Conservation (phyloP, 2,797 vertebrate genomes). For the Melanogrammus aeglefinus region DNA sequence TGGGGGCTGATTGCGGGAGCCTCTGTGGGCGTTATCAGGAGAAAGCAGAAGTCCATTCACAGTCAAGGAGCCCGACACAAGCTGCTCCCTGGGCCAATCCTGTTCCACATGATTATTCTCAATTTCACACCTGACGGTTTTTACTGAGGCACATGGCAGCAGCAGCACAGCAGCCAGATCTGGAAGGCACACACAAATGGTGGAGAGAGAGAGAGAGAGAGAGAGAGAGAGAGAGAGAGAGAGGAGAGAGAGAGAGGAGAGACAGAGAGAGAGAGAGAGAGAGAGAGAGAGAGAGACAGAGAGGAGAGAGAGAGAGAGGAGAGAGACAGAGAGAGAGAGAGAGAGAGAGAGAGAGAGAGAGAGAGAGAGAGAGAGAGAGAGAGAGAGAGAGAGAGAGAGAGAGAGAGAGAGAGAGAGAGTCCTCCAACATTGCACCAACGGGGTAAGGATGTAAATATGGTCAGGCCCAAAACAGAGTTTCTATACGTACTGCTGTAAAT, state of each 20-base stretch:
- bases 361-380: neutral
- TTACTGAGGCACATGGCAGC: slow-evolving; percentile 65
- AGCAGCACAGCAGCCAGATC: slow-evolving; percentile 61
- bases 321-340: neutral
- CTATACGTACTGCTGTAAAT: neutral
- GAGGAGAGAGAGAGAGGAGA: neutral
- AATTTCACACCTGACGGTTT: slow-evolving; percentile 79
- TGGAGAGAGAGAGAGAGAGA: slow-evolving; percentile 6
- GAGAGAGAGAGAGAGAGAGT: slow-evolving; percentile 21
- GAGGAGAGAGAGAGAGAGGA: neutral
- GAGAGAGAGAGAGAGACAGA: neutral
- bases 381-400: slow-evolving; percentile 22
- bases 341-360: slow-evolving; percentile 3
- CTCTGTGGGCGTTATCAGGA: slow-evolving; percentile 62
- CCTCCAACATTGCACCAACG: neutral
- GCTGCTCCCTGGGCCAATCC: slow-evolving; percentile 70
- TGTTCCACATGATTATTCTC: slow-evolving; percentile 78
- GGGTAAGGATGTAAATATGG: neutral
- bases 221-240: neutral
- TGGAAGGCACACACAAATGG: slow-evolving; percentile 30
- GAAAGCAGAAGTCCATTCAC: slow-evolving; percentile 56
- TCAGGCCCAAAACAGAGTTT: neutral
- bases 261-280: neutral
- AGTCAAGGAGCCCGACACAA: slow-evolving; percentile 56
- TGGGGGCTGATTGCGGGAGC: slow-evolving; percentile 5